Base-by-base conservation (phyloP, 2,797 vertebrate genomes). In the Enteromius fasciolatus region DNA sequence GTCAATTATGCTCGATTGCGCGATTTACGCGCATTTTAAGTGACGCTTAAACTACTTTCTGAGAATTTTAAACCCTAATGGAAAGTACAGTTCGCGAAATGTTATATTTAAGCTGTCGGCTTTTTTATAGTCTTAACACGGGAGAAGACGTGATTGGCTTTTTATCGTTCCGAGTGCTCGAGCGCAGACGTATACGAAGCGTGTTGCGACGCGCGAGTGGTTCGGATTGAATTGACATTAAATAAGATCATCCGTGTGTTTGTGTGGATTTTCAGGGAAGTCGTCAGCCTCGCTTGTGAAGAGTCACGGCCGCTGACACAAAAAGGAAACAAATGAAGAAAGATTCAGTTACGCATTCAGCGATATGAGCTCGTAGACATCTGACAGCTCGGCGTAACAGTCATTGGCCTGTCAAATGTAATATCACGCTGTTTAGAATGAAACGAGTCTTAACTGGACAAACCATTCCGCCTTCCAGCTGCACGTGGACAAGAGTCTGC, bases 1-100 rank as follows among this genome's bases (percentile, higher is more conserved):
- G 89, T 91, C 88, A 82, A 89, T 87, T 89, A 90, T 76, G 86
- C 85, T 84, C 70, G 69, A 83, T 86, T 72, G 48, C 48, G 48
- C 11, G 25, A 72, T 75, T 31, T 48, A 18, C 28, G 25, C 48
- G 36, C 52, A 73, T 57, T 12, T 84, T 54, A 50, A 75, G 59
- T 17, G 68, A 48, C 36, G 10, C n/a, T 44, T 15, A 67, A 39
- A 67, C 33, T 63, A 36, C 23, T 50, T 78, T 66, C 12, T 7
- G 17, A 31, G 4, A 1, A 17, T 10, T 11, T 1, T 17, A 52
- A 36, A 54, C 17, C 5, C 2, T 79, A 25, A 20, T 4, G 23
- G 8, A 52, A 57, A 66, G n/a, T 33, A 57, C 14, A 20, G 48
- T n/a, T 36, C n/a, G 11, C 59, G 23, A 54, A 33, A 18, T 44